phyloP scores from a whole-genome alignment of 2,888 invertebrate genomes.

The Blastobasis adustella region DNA sequence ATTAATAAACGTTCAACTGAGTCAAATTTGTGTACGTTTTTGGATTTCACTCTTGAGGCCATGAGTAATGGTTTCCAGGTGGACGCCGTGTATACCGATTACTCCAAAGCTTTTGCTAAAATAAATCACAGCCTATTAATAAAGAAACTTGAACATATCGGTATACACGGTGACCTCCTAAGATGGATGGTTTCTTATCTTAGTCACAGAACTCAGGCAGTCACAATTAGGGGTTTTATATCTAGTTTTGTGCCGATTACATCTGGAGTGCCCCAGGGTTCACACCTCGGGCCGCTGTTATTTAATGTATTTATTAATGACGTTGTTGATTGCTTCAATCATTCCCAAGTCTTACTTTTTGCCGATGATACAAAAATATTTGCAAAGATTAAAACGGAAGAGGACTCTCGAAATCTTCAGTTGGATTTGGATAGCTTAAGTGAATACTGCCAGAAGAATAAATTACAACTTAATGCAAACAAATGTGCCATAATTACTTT shows the following conservation, averaged over 20 bases:
- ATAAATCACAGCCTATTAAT: constrained; percentile 3
- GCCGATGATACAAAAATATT: constrained; percentile 3
- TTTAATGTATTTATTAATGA: constrained; percentile 1
- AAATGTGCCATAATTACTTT: background rate
- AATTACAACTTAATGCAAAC: background rate
- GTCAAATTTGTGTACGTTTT: constrained; percentile 10
- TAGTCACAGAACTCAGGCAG: constrained; percentile 4
- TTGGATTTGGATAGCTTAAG: background rate
- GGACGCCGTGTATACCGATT: constrained; percentile 5
- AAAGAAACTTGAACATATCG: constrained; percentile 5
- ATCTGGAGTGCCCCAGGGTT: constrained; percentile 11
- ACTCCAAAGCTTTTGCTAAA: constrained; percentile 15
- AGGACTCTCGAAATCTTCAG: background rate
- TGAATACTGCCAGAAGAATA: background rate
- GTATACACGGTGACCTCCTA: constrained; percentile 9
- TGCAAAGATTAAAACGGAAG: background rate
- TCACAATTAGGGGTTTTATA: constrained; percentile 1
- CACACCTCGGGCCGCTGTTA: constrained; percentile 2
- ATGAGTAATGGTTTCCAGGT: constrained; percentile 14
- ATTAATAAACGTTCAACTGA: constrained; percentile 10
- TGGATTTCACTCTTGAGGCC: constrained; percentile 3
- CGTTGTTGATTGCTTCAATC: background rate
- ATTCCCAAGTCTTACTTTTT: background rate
- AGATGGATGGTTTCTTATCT: constrained; percentile 8
- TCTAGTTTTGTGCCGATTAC: background rate